phyloP scores from a whole-genome alignment of 64 coral and sea anemone species.

The Pachyseris speciosa region DNA sequence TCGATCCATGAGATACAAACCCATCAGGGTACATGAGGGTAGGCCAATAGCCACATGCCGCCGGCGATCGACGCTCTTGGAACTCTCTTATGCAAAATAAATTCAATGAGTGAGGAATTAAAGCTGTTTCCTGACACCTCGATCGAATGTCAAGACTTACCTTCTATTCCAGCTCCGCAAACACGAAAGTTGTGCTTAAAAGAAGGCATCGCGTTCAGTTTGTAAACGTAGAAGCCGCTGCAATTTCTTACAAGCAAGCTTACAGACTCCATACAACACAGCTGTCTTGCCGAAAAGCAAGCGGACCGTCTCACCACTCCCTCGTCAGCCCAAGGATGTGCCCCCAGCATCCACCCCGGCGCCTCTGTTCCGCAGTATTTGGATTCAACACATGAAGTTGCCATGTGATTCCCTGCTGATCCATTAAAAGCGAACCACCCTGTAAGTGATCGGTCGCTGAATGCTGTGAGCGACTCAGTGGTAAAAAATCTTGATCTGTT shows the following conservation, averaged over 20 bases:
- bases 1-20: no score
- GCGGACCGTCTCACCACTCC: not conserved
- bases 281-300: constrained; percentile 28
- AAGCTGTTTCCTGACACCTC: no score
- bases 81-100: no score
- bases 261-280: constrained; percentile 9
- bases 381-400: constrained; percentile 23
- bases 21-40: no score
- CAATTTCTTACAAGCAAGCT: constrained; percentile 40
- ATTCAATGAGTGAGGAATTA: not conserved
- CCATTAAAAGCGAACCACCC: constrained; percentile 63
- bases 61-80: no score
- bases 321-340: constrained; percentile 18
- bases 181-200: constrained; percentile 5
- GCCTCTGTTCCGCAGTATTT: constrained; percentile 29
- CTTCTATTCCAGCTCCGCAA: constrained; percentile 35
- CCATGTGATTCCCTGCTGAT: constrained; percentile 45
- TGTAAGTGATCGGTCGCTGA: not conserved
- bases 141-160: not conserved
- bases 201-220: not conserved
- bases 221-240: constrained; percentile 57
- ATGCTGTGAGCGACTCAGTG: not conserved
- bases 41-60: no score
- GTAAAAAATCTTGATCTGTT: constrained; percentile 15
- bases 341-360: constrained; percentile 54